Conservation (phyloP, 2,113 vertebrate species). For the Naja naja region DNA sequence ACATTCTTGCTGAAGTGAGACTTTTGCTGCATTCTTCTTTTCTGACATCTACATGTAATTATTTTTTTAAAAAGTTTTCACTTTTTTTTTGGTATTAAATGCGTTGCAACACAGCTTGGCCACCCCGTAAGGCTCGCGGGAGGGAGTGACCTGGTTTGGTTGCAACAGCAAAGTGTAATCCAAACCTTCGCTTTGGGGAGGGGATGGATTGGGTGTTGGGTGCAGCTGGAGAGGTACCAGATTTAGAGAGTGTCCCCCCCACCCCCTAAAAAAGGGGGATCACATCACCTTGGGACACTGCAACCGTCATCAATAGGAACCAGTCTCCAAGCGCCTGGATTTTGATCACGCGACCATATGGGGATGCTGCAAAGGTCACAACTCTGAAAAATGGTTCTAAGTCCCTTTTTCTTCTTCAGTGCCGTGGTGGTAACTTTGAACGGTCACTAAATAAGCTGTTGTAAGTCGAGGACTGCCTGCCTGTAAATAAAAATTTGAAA, state of each 20-base stretch:
- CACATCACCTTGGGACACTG: too few species aligned
- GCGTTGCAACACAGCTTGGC: neutral
- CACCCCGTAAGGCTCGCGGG: neutral
- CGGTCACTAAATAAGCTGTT: too few species aligned
- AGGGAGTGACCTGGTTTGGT: neutral
- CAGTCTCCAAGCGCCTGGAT: too few species aligned
- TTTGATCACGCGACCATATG: too few species aligned
- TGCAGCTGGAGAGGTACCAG: neutral
- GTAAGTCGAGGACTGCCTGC: too few species aligned
- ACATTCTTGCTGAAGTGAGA: neutral
- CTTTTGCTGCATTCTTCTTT: neutral
- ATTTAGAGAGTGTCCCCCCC: neutral
- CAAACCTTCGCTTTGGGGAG: neutral
- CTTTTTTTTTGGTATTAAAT: neutral
- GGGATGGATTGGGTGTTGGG: neutral
- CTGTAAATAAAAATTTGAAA: neutral
- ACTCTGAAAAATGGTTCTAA: too few species aligned
- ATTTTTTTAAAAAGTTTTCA: neutral
- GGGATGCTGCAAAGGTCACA: too few species aligned
- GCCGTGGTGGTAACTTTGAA: too few species aligned
- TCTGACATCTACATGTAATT: neutral
- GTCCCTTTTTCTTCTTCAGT: too few species aligned
- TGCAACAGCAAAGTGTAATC: neutral
- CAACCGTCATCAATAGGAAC: too few species aligned
- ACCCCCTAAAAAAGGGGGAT: too few species aligned